Conservation (phyloP, 92 coral and sea anemone species). For the Meandrina meandrites region DNA sequence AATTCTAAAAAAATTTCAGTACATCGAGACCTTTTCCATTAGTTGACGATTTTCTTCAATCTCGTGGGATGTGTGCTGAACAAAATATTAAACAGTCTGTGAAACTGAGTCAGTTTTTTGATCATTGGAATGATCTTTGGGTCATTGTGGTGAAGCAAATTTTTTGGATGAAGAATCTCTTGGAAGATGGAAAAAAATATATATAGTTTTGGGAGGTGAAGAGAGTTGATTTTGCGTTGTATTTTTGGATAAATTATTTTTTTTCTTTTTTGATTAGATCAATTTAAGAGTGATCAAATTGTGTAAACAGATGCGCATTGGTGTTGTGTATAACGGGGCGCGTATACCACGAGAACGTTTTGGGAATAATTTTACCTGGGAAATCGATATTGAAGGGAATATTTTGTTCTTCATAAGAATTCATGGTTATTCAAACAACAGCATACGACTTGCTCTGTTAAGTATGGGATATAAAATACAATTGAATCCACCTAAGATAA, state of each 20-base stretch:
- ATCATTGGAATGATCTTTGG: not conserved
- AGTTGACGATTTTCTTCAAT: not conserved
- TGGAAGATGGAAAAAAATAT: not conserved
- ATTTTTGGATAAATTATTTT: not conserved
- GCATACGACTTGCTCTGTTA: not conserved
- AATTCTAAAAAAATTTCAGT: not conserved
- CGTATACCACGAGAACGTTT: not conserved
- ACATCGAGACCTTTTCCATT: not conserved
- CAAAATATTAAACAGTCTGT: too few relatives aligned
- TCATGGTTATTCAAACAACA: not conserved
- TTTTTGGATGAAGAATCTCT: not conserved
- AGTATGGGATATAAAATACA: not conserved
- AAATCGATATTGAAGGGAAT: conserved; percentile 1
- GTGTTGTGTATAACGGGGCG: not conserved
- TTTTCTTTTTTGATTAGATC: not conserved
- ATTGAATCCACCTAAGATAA: not conserved
- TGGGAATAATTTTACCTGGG: not conserved
- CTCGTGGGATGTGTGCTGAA: not conserved
- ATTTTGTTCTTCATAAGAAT: conserved; percentile 29
- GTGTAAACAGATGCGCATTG: not conserved
- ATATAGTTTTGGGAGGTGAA: not conserved
- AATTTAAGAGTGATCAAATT: not conserved
- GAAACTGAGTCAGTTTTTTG: not conserved
- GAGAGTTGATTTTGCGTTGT: not conserved
- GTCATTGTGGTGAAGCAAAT: not conserved